Percentiles rank a stretch among this genome's conserved stretches.
phyloP scores from a whole-genome alignment of 53 echinoderm and acorn worm genomes.

The Hippasteria phrygiana region DNA sequence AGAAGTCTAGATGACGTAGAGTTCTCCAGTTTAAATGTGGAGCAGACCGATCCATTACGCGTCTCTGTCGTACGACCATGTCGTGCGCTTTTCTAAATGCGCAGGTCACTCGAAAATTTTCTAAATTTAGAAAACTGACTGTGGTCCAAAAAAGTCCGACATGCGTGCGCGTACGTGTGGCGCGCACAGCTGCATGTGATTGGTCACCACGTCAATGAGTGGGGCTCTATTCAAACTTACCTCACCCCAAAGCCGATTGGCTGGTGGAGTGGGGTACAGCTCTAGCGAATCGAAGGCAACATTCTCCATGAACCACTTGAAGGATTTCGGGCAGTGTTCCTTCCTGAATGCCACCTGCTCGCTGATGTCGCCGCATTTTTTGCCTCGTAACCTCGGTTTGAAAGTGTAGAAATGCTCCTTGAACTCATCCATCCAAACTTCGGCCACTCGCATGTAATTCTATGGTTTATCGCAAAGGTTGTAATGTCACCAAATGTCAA shows the following conservation, averaged over 20 bases:
- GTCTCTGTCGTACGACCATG: too few species aligned
- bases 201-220: neutral
- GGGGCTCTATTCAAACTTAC: constrained; percentile 41
- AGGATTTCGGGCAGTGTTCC: constrained; percentile 81
- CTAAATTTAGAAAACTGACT: too few species aligned
- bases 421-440: constrained; percentile 99
- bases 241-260: constrained; percentile 90
- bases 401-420: constrained; percentile 87
- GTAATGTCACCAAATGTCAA: too few species aligned
- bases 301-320: constrained; percentile 95
- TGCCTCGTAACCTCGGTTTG: constrained; percentile 80
- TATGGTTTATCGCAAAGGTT: too few species aligned
- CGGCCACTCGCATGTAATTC: constrained; percentile 96
- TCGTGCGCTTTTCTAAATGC: too few species aligned
- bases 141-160: too few species aligned
- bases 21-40: too few species aligned
- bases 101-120: too few species aligned
- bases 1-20: too few species aligned
- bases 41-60: too few species aligned
- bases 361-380: constrained; percentile 80
- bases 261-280: constrained; percentile 78
- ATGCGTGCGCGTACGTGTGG: too few species aligned
- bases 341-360: constrained; percentile 81
- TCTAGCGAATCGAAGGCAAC: constrained; percentile 87
- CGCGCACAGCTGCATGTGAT: neutral